A percentile compares a stretch with the other conserved stretches of the same genome.
Evolutionary conservation across 2,888 invertebrate genomes (phyloP).

Genomic region (Pollenia griseotomentosa): DNA sequence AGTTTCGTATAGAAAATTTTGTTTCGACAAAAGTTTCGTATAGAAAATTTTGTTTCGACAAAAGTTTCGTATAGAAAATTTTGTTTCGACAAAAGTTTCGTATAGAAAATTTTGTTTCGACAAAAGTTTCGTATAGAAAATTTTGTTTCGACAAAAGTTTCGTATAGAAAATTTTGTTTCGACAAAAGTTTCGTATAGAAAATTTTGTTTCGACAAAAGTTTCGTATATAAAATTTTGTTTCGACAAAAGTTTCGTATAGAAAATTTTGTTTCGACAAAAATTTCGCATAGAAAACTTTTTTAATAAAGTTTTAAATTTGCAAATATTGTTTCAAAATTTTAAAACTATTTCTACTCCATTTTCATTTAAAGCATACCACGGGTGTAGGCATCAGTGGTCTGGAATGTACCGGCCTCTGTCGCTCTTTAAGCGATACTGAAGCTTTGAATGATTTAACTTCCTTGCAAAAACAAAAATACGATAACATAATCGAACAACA

Average conservation of each 20-base stretch:
- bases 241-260: too few species aligned
- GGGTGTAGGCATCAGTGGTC: constrained; percentile 30
- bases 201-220: background rate
- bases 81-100: too few species aligned
- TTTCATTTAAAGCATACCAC: constrained; percentile 67
- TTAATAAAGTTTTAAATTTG: background rate
- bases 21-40: constrained; percentile 15
- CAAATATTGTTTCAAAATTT: background rate
- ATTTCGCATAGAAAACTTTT: too few species aligned
- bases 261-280: too few species aligned
- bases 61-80: too few species aligned
- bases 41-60: too few species aligned
- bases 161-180: background rate
- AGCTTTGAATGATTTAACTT: constrained; percentile 78
- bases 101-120: too few species aligned
- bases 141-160: background rate
- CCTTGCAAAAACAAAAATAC: constrained; percentile 75
- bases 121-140: too few species aligned
- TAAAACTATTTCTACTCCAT: background rate
- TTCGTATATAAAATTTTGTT: too few species aligned
- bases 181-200: background rate
- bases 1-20: too few species aligned
- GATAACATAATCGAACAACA: constrained; percentile 83
- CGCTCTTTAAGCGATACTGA: constrained; percentile 80
- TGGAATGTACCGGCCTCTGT: constrained; percentile 75